Evolutionary conservation across 1,140 invertebrate species (phyloP).

Genomic region (Drosophila trapezifrons): DNA sequence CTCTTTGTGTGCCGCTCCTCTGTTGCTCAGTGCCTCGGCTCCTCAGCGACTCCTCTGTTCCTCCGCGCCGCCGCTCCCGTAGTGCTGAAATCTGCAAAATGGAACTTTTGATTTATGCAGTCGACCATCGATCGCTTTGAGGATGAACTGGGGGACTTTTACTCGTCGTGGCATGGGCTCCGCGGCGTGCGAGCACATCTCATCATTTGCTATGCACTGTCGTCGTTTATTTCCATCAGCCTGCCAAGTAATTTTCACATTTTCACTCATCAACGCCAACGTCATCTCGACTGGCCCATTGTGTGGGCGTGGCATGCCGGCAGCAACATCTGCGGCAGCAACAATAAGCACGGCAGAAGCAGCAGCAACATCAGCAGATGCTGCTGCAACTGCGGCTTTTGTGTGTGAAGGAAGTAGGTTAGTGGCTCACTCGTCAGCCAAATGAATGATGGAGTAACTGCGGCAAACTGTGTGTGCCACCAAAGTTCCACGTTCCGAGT

Average conservation of each 20-base stretch:
- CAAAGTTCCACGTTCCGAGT: conserved; percentile 41
- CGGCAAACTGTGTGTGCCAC: conserved; percentile 52
- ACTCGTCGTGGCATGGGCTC: not conserved
- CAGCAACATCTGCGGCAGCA: conserved; percentile 48
- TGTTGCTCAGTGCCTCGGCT: conserved; percentile 9
- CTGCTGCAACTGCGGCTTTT: conserved; percentile 65
- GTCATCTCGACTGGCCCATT: conserved; percentile 38
- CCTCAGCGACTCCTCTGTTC: conserved; percentile 4
- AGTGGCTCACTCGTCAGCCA: conserved; percentile 79
- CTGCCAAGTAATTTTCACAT: conserved; percentile 69
- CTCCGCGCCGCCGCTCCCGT: conserved; percentile 7
- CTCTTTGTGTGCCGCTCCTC: conserved; percentile 19
- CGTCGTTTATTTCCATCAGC: conserved; percentile 56
- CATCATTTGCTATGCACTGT: conserved; percentile 70
- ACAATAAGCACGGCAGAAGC: conserved; percentile 32
- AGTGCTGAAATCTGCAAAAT: conserved; percentile 60
- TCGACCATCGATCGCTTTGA: conserved; percentile 47
- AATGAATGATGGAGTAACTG: conserved; percentile 78
- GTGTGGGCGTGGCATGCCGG: conserved; percentile 72
- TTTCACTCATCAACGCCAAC: conserved; percentile 71
- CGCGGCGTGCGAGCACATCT: conserved; percentile 41
- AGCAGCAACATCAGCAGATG: conserved; percentile 37
- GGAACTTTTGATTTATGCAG: conserved; percentile 78
- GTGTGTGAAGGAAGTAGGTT: conserved; percentile 72
- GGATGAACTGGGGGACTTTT: conserved; percentile 20